Percentiles rank a stretch among this genome's conserved stretches.
Conservation (phyloP, 2,797 vertebrate species). For the Muraenolepis orangiensis region DNA sequence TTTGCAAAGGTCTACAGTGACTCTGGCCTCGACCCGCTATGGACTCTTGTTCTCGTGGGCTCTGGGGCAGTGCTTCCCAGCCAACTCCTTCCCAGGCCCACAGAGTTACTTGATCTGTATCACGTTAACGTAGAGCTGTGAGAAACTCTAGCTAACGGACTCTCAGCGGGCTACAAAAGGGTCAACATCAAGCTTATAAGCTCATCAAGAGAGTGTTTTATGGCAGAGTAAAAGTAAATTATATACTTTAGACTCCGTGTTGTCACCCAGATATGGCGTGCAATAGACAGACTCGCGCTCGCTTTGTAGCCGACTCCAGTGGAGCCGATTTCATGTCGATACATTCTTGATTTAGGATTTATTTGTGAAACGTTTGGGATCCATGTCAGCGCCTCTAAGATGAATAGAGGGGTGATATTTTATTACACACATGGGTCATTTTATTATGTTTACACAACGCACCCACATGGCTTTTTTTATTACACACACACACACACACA, state of each 20-base stretch:
- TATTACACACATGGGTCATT: background rate
- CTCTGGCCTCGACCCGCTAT: background rate
- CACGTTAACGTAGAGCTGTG: slow-evolving; percentile 47
- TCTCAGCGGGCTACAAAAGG: slow-evolving; percentile 25
- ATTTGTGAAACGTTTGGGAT: background rate
- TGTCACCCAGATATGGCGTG: slow-evolving; percentile 20
- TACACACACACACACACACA: background rate
- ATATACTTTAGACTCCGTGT: slow-evolving; percentile 16
- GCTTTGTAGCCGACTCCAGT: background rate
- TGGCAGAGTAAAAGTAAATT: slow-evolving; percentile 35
- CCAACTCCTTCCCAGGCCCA: slow-evolving; percentile 18
- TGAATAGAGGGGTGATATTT: background rate
- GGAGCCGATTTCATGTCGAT: background rate
- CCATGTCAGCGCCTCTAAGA: background rate
- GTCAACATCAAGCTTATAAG: slow-evolving; percentile 49
- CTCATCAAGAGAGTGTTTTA: slow-evolving; percentile 42
- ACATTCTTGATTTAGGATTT: background rate
- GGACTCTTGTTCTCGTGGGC: background rate
- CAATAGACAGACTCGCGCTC: background rate
- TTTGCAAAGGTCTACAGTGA: background rate
- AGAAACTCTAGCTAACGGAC: slow-evolving; percentile 44
- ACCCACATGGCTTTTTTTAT: background rate
- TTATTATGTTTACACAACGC: background rate
- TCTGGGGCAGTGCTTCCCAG: slow-evolving; percentile 19
- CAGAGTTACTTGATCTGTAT: slow-evolving; percentile 55